Percentiles rank a stretch among this genome's conserved stretches.
Evolutionary conservation across 1,140 invertebrate species (phyloP).

Genomic region (Caligus rogercresseyi): DNA sequence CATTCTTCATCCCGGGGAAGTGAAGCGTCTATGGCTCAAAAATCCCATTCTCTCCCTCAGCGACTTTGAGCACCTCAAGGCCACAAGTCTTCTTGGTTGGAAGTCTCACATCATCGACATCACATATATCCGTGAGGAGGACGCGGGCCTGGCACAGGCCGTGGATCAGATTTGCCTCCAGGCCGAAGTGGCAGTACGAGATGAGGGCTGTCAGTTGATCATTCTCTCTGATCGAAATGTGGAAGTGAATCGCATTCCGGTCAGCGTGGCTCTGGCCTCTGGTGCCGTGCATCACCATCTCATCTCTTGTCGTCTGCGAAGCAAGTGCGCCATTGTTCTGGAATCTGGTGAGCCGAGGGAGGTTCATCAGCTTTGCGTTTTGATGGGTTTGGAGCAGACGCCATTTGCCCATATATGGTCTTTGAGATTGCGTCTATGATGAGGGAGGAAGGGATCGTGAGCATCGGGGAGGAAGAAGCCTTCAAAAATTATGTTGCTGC

Average conservation of each 20-base stretch:
- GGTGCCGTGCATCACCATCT: constrained; percentile 88
- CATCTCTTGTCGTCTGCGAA: constrained; percentile 80
- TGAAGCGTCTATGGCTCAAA: constrained; percentile 74
- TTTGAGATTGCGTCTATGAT: constrained; percentile 73
- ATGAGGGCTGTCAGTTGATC: constrained; percentile 58
- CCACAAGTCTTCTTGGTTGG: constrained; percentile 73
- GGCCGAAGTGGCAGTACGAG: constrained; percentile 55
- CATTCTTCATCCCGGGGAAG: constrained; percentile 71
- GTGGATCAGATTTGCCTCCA: constrained; percentile 60
- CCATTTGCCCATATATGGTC: constrained; percentile 89
- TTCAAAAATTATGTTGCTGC: constrained; percentile 45
- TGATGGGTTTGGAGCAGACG: constrained; percentile 95
- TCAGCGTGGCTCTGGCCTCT: constrained; percentile 65
- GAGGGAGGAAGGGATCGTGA: constrained; percentile 58
- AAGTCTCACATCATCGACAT: constrained; percentile 76
- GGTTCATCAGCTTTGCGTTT: constrained; percentile 88
- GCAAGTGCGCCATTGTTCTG: constrained; percentile 83
- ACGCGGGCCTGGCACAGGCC: constrained; percentile 51
- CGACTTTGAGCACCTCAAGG: constrained; percentile 63
- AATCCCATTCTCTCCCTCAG: constrained; percentile 83
- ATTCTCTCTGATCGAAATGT: constrained; percentile 68
- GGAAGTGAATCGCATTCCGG: constrained; percentile 47
- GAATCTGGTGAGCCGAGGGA: constrained; percentile 86
- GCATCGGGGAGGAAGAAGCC: constrained; percentile 50
- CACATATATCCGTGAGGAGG: constrained; percentile 55